phyloP scores from a whole-genome alignment of 2,113 vertebrate species.

The Phyllostomus discolor region DNA sequence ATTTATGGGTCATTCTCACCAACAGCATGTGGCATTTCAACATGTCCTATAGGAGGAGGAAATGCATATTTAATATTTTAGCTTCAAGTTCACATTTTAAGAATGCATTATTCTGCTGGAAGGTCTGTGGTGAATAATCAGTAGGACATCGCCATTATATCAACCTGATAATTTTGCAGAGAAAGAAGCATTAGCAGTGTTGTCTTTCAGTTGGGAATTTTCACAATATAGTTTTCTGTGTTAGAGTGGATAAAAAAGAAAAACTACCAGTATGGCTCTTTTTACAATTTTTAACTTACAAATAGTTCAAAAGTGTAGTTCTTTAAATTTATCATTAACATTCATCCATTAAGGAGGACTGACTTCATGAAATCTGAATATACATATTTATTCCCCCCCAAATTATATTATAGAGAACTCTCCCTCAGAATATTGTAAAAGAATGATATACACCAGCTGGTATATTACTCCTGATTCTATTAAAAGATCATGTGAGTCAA shows the following conservation, averaged over 20 bases:
- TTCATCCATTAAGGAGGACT: slow-evolving; percentile 53
- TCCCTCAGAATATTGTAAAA: slow-evolving; percentile 45
- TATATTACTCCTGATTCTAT: slow-evolving; percentile 66
- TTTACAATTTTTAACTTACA: slow-evolving; percentile 20
- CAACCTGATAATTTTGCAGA: slow-evolving; percentile 63
- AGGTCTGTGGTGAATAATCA: slow-evolving; percentile 77
- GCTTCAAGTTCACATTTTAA: slow-evolving; percentile 79
- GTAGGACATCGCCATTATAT: slow-evolving; percentile 64
- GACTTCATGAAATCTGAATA: slow-evolving; percentile 60
- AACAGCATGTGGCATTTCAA: slow-evolving; percentile 78
- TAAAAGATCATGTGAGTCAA: slow-evolving; percentile 58
- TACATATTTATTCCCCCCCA: slow-evolving; percentile 48
- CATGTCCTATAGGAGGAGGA: slow-evolving; percentile 73
- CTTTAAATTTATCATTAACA: slow-evolving; percentile 51
- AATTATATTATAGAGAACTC: slow-evolving; percentile 57
- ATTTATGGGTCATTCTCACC: slow-evolving; percentile 83
- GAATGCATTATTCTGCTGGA: slow-evolving; percentile 77
- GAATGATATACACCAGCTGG: slow-evolving; percentile 56
- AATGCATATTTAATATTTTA: slow-evolving; percentile 80
- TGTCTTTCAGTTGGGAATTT: slow-evolving; percentile 48
- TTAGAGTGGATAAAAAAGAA: background rate
- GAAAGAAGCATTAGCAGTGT: slow-evolving; percentile 35
- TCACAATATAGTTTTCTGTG: slow-evolving; percentile 6
- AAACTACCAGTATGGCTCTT: background rate
- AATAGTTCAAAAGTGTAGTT: slow-evolving; percentile 8